Percentiles rank a stretch among this genome's conserved stretches.
Evolutionary conservation across 2,888 invertebrate species (phyloP).

Genomic region (Diarsia rubi): DNA sequence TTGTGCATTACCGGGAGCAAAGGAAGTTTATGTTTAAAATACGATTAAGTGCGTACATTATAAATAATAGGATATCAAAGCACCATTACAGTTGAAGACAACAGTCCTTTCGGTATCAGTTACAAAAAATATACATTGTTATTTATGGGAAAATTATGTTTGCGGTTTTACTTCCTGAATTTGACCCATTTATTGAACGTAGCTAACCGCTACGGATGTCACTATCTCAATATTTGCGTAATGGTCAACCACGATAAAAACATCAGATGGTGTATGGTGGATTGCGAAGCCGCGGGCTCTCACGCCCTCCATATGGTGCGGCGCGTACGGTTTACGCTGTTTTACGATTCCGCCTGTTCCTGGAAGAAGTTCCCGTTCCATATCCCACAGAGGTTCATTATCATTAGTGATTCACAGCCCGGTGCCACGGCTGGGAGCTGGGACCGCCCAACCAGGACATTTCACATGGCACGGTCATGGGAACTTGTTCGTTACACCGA

Average conservation of each 20-base stretch:
- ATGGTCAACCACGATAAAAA: constrained; percentile 77
- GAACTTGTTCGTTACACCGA: constrained; percentile 78
- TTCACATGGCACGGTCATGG: constrained; percentile 83
- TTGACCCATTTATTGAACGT: constrained; percentile 79
- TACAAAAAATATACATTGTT: constrained; percentile 58
- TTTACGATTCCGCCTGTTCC: constrained; percentile 73
- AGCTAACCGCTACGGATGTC: constrained; percentile 82
- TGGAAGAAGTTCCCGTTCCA: constrained; percentile 76
- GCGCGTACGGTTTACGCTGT: constrained; percentile 67
- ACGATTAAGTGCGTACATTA: background rate
- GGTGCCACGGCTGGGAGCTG: constrained; percentile 84
- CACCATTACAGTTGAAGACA: constrained; percentile 16
- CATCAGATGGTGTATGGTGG: constrained; percentile 76
- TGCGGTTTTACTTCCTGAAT: constrained; percentile 88
- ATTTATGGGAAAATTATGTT: constrained; percentile 76
- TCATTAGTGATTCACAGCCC: constrained; percentile 82
- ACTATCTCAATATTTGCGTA: constrained; percentile 78
- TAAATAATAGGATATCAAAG: constrained; percentile 10
- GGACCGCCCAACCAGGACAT: constrained; percentile 81
- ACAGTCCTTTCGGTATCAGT: constrained; percentile 47
- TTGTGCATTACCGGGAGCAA: constrained; percentile 12
- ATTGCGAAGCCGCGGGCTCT: constrained; percentile 69
- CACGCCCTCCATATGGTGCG: constrained; percentile 81
- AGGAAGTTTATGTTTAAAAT: constrained; percentile 35
- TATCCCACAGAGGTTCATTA: constrained; percentile 78